Base-by-base conservation (phyloP, 2,888 invertebrate genomes). In the Acronicta leporina region DNA sequence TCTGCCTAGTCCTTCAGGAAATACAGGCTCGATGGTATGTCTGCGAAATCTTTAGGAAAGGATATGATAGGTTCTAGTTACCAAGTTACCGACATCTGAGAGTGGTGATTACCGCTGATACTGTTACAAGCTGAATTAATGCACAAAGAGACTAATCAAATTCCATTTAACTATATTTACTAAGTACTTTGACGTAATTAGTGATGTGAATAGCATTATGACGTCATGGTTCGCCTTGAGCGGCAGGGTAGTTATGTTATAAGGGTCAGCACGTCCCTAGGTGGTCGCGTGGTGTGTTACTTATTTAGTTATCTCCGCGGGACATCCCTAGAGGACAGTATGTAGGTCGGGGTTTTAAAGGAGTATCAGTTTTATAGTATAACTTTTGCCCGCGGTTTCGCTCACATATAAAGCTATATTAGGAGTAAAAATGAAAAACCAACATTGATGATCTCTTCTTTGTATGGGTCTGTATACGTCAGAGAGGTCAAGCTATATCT, bases 151-250 rank as follows among this genome's bases (percentile, higher is more conserved):
- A 4, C 30, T 65, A 65, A 59, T 68, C 59, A 59, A 59, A 60
- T 52, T 49, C 54, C 38, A 52, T 71, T 68, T 55, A 65, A 44
- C n/a, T 33, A 47, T 11, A 27, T 40, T 54, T 41, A 41, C 47
- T 42, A 42, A 60, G 51, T 56, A 43, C 20, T 8, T 35, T 40
- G 42, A 52, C 51, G 60, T 55, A 60, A 71, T 71, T 71, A 71
- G 48, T 70, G 46, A 65, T 52, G 54, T 40, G 64, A 65, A 71
- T 55, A 52, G 49, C 50, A 53, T n/a, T 69, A n/a, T 68, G 59
- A 56, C 66, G 71, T 71, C 66, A 65, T 45, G 45, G 9, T 33
- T 53, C 30, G 49, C 68, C 70, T 58, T 58, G 54, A 42, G 46
- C 52, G 43, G 33, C 38, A 46, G 69, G 58, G 57, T 57, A 43